Evolutionary conservation across 1,140 invertebrate genomes (phyloP), one percentile per base, ranked within the genome.

Genomic region (Bursaphelenchus mucronatus): DNA sequence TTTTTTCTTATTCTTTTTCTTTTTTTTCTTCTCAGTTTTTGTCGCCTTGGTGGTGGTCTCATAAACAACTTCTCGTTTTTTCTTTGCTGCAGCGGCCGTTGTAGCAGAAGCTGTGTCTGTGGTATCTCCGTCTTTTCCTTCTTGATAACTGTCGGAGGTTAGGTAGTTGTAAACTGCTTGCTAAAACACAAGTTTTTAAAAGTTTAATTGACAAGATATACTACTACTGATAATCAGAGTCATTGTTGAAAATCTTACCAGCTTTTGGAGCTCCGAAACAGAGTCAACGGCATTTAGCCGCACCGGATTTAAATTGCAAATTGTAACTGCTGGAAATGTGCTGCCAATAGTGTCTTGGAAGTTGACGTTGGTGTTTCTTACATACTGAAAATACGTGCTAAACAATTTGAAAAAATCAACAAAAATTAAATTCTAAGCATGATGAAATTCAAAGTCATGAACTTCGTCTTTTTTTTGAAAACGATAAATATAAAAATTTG

Each of bases 91-190:
- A 30, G 30, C 30, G 2, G 30, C 30, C 30, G 30, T 30, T 30
- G 30, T 30, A 30, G 30, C 30, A 30, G 30, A 30, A 1, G 2
- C 30, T 30, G 30, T 30, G 5, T 30, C 30, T 41, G 57, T n/a
- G 11, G 1, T 43, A 11, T 39, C 7, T 3, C 5, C 30, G 30
- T 43, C 39, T 59, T 59, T 59, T 17, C 11, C 13, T 45, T 13
- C 57, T 50, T 59, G 57, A 50, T 59, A 59, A 11, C 15, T 44
- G 40, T 59, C 57, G 11, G 57, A 59, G 11, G 57, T 59, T 3
- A 59, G 30, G 41, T 59, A 59, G 40, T 59, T 59, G 57, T 59
- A 59, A 7, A 59, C 57, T n/a, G 57, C 57, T 59, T 59, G 57
- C 54, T 55, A 39, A n/a, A 55, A 49, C 1, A n/a, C 5, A 15